Evolutionary conservation across 2,888 invertebrate genomes (phyloP).

Genomic region (Cosmorhoe ocellata): DNA sequence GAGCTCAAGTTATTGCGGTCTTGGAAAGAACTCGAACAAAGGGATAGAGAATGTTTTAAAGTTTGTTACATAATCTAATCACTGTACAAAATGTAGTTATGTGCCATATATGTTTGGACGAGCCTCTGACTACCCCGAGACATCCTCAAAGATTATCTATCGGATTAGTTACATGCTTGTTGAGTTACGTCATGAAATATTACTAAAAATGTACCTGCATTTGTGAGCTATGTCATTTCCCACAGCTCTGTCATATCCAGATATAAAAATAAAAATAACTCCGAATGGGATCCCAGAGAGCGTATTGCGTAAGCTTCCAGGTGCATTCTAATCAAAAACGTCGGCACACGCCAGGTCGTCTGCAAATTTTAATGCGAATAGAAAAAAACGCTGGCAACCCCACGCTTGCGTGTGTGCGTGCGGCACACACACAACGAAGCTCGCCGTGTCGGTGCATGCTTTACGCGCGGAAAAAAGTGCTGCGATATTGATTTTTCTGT

Average conservation of each 20-base stretch:
- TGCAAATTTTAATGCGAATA: constrained; percentile 65
- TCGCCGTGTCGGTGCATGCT: constrained; percentile 78
- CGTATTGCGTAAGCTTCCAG: constrained; percentile 57
- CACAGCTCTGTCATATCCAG: constrained; percentile 26
- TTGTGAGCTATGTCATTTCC: constrained; percentile 33
- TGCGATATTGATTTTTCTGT: constrained; percentile 84
- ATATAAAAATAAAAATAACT: constrained; percentile 27
- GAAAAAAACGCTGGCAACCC: constrained; percentile 70
- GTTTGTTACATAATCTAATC: too few species aligned
- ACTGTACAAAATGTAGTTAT: too few species aligned
- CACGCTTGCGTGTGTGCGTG: constrained; percentile 58
- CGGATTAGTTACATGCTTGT: too few species aligned
- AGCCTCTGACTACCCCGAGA: too few species aligned
- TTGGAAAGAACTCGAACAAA: constrained; percentile 55
- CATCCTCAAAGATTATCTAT: constrained; percentile 45
- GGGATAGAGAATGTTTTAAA: constrained; percentile 59
- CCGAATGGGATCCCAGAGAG: constrained; percentile 13
- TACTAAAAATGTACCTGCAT: constrained; percentile 20
- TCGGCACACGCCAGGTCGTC: constrained; percentile 49
- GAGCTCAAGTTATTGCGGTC: constrained; percentile 59
- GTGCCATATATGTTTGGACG: too few species aligned
- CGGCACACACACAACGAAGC: constrained; percentile 51
- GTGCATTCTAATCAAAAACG: constrained; percentile 67
- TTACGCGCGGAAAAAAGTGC: constrained; percentile 83
- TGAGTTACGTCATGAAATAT: too few species aligned